phyloP scores from a whole-genome alignment of 2,113 vertebrate species.

The Megalops atlanticus region DNA sequence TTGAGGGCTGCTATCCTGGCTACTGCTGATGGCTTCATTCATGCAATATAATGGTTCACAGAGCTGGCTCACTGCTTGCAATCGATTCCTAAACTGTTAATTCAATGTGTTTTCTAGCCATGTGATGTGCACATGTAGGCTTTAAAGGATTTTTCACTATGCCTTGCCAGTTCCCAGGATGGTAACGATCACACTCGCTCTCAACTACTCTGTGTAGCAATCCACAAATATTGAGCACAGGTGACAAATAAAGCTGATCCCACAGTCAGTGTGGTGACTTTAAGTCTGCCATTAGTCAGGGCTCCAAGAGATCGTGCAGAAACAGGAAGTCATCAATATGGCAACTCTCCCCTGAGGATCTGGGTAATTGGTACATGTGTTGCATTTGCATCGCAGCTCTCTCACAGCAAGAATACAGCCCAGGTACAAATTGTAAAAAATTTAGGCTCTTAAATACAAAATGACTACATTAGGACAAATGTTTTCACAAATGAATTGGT shows the following conservation, averaged over 20 bases:
- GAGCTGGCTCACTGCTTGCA: neutral
- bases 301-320: neutral
- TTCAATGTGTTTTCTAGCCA: neutral
- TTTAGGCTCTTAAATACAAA: neutral
- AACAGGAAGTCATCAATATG: constrained; percentile 14
- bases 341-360: neutral
- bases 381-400: neutral
- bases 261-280: neutral
- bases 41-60: neutral
- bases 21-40: no score
- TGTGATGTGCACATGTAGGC: constrained; percentile 7
- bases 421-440: neutral
- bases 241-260: neutral
- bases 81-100: no score
- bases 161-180: neutral
- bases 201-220: neutral
- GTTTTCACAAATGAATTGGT: no score
- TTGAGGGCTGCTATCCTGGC: no score
- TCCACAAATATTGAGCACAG: neutral
- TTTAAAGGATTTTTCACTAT: neutral
- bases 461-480: no score
- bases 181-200: neutral
- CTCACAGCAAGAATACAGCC: neutral
- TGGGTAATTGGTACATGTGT: neutral
- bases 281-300: neutral